Base-by-base conservation (phyloP, 1,140 invertebrate genomes). In the Zaprionus davidi region DNA sequence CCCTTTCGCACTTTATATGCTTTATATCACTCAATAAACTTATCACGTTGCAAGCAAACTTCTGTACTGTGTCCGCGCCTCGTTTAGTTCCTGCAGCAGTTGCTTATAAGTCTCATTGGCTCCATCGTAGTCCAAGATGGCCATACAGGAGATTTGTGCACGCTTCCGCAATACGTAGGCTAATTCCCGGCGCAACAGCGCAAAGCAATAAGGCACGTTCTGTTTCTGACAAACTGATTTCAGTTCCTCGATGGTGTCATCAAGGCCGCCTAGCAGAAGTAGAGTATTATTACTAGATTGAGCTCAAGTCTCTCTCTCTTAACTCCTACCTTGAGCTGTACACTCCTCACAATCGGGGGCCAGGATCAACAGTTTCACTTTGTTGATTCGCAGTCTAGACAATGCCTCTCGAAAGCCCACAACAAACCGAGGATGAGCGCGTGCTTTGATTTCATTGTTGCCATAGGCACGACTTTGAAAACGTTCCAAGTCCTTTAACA, bases 391-490 rank as follows among this genome's bases (percentile, higher is more conserved):
- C 26, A 96, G 78, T 73, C 94, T 93, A 65, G 94, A 94, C 17
- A 93, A 93, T 0, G 94, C 93, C 81, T 96, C 94, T 26, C 94
- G 93, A 44, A 96, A 93, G 1, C 95, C 95, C 60, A 94, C 82
- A 0, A 96, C 94, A 60, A 94, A 92, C 49, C 95, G 92, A 34
- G 94, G 78, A 78, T 94, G 95, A 2, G 91, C 92, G 15, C 88
- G 85, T 26, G 94, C 94, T 87, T 95, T 95, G 1, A 94, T 92
- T 31, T 94, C 94, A 77, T 95, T 95, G 66, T 94, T 94, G 41
- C 94, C 93, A 82, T 94, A 95, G 22, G 94, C 92, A 9, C 94
- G 92, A 63, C 95, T 94, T 83, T 96, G 95, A 78, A 95, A 95
- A 7, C 93, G 88, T 64, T 94, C 92, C 13, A 96, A 86, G 71